Evolutionary conservation across 2,888 invertebrate species (phyloP), one percentile per base, ranked within the genome.

Genomic region (Noctua comes): DNA sequence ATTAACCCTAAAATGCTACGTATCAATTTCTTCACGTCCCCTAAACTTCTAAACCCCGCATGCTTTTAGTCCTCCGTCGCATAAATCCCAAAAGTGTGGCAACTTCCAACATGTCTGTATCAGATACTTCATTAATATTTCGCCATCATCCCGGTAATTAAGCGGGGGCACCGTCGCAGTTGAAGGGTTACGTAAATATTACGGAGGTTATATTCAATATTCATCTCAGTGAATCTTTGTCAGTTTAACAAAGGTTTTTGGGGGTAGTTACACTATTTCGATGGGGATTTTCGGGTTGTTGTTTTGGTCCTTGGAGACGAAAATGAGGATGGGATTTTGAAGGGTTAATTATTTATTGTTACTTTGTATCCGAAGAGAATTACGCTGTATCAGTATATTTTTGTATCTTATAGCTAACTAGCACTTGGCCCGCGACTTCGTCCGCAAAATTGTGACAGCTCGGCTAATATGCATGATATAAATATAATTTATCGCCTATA

Each of bases 61-160:
- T 88, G 89, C 92, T 91, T 90, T 90, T 89, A 91, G 89, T 90
- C 80, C 40, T 80, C 77, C 66, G 79, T 76, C 82, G 68, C 62
- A 16, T 36, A 88, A 90, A 86, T 91, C 91, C 91, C 90, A 86
- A 91, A 91, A 93, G 91, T 91, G 87, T 84, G 85, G 85, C 82
- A 90, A 88, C 91, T 92, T 86, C 21, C 73, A 92, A 93, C 93
- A 93, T 92, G 93, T 93, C 93, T 90, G 94, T 93, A 93, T 94
- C 93, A 94, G 94, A 94, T 94, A 93, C 94, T 93, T 94, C 94
- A 93, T 96, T 95, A 96, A 96, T 95, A 95, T 95, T 95, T 94
- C 89, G 92, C 88, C 91, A 91, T 90, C 91, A 93, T 92, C 92
- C 90, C 86, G 85, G 91, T 95, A 94, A 95, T 95, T 94, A 95